Evolutionary conservation across 1,140 invertebrate genomes (phyloP), one percentile per base, ranked within the genome.

Genomic region (Drosophila saltans): DNA sequence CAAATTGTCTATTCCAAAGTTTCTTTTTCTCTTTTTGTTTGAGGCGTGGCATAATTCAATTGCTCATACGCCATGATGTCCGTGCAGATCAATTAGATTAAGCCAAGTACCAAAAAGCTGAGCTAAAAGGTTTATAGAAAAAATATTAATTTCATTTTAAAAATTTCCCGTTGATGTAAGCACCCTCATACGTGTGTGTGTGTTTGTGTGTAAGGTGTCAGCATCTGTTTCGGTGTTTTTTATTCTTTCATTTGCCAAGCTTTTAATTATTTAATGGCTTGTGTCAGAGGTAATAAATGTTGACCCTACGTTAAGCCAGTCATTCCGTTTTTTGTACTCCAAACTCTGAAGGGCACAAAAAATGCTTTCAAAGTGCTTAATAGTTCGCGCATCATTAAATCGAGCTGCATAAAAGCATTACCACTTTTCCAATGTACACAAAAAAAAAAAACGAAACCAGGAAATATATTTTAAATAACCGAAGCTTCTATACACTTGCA

Each of bases 371-470:
- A 88, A 83, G 80, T 68, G 70, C 77, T 88, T 88, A 83, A 88
- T 88, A 89, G 83, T 89, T 83, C 72, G 84, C 77, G 84, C 84
- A 75, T 83, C 83, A 88, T 88, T 88, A 89, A 88, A 72, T 88
- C 75, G 81, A 69, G 80, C 80, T 80, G 73, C 77, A 84, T 68
- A 68, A 72, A 68, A 68, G 28, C 11, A 26, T 24, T 24, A 26
- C 2, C 21, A 16, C 24, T 9, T 52, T 52, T 26, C 2, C 24
- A 2, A 52, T 52, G 4, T 26, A 26, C 21, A 26, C 21, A 26
- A 8, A 24, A 26, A 58, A 5, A 24, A 26, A 58, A 75, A 75
- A 60, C 33, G 70, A 5, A 3, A 52, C 24, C 41, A 16, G 33
- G 58, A 56, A 21, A 52, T 10, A 8, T 10, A 26, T 24, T 4